phyloP scores from a whole-genome alignment of 2,888 invertebrate species.

The Neoaliturus tenellus region DNA sequence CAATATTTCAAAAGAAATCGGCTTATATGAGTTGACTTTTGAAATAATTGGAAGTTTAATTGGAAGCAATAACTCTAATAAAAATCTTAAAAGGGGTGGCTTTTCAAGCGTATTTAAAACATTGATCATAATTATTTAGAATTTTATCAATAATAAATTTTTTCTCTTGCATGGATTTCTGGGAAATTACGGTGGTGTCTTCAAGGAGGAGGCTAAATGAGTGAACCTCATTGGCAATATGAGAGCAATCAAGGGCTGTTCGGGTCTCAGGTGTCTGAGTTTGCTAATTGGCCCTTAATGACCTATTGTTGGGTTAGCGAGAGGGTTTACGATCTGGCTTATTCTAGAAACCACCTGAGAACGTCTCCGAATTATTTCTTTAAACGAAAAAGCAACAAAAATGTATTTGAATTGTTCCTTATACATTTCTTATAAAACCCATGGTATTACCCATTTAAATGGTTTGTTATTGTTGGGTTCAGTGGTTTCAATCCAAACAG shows the following conservation, averaged over 20 bases:
- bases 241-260: neutral
- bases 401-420: too few species aligned
- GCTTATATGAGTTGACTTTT: neutral
- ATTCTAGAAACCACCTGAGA: slow-evolving; percentile 14
- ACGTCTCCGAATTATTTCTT: neutral
- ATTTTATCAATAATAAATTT: too few species aligned
- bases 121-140: too few species aligned
- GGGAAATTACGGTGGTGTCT: too few species aligned
- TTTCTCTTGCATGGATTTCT: too few species aligned
- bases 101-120: too few species aligned
- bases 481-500: too few species aligned
- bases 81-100: neutral
- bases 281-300: slow-evolving; percentile 20
- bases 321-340: neutral
- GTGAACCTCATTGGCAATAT: neutral
- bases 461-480: too few species aligned
- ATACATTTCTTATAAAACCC: too few species aligned
- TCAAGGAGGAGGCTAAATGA: neutral
- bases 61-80: neutral
- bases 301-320: slow-evolving; percentile 13
- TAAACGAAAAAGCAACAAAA: neutral
- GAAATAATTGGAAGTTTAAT: neutral
- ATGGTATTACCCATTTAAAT: too few species aligned
- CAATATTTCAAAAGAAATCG: slow-evolving; percentile 5
- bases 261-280: neutral